Evolutionary conservation across 2,888 invertebrate species (phyloP), one percentile per base, ranked within the genome.

Genomic region (Pimpla rufipes): DNA sequence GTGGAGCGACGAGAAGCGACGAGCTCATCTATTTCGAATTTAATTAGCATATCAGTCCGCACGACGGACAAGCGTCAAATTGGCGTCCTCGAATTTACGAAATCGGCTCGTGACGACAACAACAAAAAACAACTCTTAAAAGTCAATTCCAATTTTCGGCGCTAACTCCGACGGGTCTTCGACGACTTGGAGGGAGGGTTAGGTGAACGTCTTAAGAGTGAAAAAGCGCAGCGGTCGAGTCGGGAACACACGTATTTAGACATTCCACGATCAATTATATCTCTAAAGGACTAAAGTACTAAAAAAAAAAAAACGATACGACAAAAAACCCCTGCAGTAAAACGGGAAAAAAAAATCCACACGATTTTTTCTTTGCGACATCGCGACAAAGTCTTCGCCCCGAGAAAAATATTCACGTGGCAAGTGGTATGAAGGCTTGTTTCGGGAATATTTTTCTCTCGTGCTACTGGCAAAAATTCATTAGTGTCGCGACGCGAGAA

Each of bases 11-110:
- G 16, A 68, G 64, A n/a, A 64, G 37, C 37, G 45, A 75, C 5
- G 5, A 79, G 71, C 64, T 47, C 68, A 75, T 68, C 16, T 21
- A 57, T 74, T 79, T 71, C 29, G 29, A 70, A 74, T 37, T 21
- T 35, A 71, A 73, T 75, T 79, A 75, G 82, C 82, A 83, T 83
- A 83, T 83, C 82, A 83, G 75, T 83, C 79, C 75, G 45, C 42
- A 42, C 42, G 50, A 66, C 57, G 82, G 75, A 83, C 82, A 16
- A 23, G 55, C 59, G 37, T 52, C 1, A 74, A 59, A 42, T 42
- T 67, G 55, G n/a, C n/a, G 42, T 29, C 29, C n/a, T 57, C 40
- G 18, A 37, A 40, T 40, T 37, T 35, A 59, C 18, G 57, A 71
- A 11, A 71, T 57, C 50, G 64, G 71, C 76, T 83, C 75, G 66